Base-by-base conservation (phyloP, 1,140 invertebrate genomes). In the Cecropterus lyciades region DNA sequence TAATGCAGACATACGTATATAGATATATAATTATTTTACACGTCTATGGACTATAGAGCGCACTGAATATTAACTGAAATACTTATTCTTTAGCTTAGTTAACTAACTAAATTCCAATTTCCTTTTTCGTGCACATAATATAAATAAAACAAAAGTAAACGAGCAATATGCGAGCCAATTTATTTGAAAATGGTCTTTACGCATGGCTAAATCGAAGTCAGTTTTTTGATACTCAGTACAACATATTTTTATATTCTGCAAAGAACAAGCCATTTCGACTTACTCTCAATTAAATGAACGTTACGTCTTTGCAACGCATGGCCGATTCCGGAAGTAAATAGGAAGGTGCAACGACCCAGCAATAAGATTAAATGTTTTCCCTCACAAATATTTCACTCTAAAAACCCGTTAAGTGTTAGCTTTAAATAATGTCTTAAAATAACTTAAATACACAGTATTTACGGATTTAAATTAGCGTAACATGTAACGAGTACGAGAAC, bases 131-230 rank as follows among this genome's bases (percentile, higher is more conserved):
- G 3, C 3, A 40, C 3, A 1, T 3, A n/a, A 40, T 40, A 40
- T 14, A 14, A 43, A 6, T 24, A 33, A 33, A 52, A 49, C 46
- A 30, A 51, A 51, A 51, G 48, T 51, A 30, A 30, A 15, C 27
- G 27, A 52, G 49, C 49, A 37, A 16, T 52, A 52, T 52, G 49
- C 27, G 27, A 7, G 16, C 10, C 6, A 9, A 53, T 37, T 33
- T 14, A 53, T 37, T 37, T 53, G 51, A 53, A 53, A 53, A 53
- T 33, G 30, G 13, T 27, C 15, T 37, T 53, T 16, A 53, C 51
- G 51, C 30, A 53, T 46, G 45, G 45, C 3, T 46, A 46, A 46
- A 7, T 46, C 45, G 15, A 20, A 46, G 15, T 10, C 15, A 46
- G 45, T 46, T 46, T 46, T 46, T 46, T 43, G 40, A 43, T 43